Percentiles rank a stretch among this genome's conserved stretches.
These are phyloP conservation scores for Ennomos quercinarius DNA, from an alignment of 2,888 invertebrate species.

Conservation along the genomic window DNA sequence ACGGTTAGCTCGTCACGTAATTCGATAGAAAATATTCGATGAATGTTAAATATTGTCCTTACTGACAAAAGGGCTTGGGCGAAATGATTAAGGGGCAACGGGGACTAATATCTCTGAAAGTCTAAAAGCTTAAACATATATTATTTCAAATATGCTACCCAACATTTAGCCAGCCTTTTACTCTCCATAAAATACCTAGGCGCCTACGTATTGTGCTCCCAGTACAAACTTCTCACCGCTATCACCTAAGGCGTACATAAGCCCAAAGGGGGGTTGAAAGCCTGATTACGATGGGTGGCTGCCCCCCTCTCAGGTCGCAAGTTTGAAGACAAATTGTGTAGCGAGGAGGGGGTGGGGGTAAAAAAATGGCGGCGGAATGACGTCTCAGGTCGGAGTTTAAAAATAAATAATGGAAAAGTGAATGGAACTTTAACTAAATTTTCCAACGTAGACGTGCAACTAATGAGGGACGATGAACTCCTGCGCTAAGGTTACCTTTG, in stretches of 20 bases:
- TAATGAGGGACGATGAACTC: constrained; percentile 26
- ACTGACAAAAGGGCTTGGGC: too few relatives aligned
- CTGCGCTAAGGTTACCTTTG: constrained; percentile 19
- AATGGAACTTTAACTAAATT: constrained; percentile 43
- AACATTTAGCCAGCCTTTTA: not conserved
- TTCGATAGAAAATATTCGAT: too few relatives aligned
- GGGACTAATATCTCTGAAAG: too few relatives aligned
- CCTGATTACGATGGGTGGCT: constrained; percentile 47
- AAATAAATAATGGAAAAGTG: constrained; percentile 59
- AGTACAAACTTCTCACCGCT: constrained; percentile 44
- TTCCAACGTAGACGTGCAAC: constrained; percentile 28
- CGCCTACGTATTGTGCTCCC: constrained; percentile 18
- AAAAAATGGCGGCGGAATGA: constrained; percentile 70
- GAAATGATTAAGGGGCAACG: too few relatives aligned
- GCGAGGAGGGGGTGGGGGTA: constrained; percentile 49
- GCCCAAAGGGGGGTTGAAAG: constrained; percentile 44
- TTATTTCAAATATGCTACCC: not conserved
- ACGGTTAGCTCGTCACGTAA: too few relatives aligned
- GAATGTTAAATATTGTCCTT: too few relatives aligned
- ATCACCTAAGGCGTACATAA: constrained; percentile 71
- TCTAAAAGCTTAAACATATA: too few relatives aligned
- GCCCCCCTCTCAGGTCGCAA: constrained; percentile 65
- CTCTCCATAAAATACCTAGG: constrained; percentile 24
- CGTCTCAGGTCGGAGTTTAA: constrained; percentile 61
- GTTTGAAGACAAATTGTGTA: constrained; percentile 75